phyloP scores from a whole-genome alignment of 2,113 vertebrate species.

The Speoplatyrhinus poulsoni region DNA sequence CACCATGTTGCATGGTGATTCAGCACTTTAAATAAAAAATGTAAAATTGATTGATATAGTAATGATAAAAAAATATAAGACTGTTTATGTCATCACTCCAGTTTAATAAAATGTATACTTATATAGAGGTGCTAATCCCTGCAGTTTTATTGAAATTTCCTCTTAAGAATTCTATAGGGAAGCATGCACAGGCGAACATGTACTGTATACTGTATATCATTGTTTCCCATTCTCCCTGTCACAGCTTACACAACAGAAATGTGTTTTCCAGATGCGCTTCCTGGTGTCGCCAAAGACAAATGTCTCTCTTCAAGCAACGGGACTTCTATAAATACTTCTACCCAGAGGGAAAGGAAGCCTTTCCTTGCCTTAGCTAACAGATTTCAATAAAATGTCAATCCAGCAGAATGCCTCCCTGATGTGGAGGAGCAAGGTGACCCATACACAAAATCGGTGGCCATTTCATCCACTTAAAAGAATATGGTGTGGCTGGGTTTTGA shows the following conservation, averaged over 20 bases:
- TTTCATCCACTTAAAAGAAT: not conserved
- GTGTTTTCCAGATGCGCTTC: constrained; percentile 74
- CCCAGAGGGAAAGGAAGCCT: constrained; percentile 68
- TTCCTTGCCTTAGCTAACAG: constrained; percentile 58
- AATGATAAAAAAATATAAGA: not conserved
- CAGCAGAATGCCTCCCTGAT: not conserved
- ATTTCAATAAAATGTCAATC: constrained; percentile 47
- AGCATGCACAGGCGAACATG: no score
- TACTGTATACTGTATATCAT: constrained; percentile 10
- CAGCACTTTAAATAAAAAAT: no score
- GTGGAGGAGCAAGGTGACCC: no score
- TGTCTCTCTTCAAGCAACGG: constrained; percentile 12
- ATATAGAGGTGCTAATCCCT: no score
- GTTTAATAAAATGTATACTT: no score
- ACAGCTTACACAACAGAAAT: constrained; percentile 32
- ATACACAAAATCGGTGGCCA: not conserved
- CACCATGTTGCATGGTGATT: no score
- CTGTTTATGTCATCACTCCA: no score
- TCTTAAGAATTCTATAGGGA: not conserved
- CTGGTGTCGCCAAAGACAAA: constrained; percentile 66
- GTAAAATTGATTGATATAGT: no score
- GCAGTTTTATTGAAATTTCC: not conserved
- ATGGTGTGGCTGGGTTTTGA: constrained; percentile 7
- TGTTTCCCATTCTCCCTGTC: constrained; percentile 21
- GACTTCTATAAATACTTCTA: constrained; percentile 68